Evolutionary conservation across 2,888 invertebrate species (phyloP), one percentile per base, ranked within the genome.

Genomic region (Sepiola atlantica): DNA sequence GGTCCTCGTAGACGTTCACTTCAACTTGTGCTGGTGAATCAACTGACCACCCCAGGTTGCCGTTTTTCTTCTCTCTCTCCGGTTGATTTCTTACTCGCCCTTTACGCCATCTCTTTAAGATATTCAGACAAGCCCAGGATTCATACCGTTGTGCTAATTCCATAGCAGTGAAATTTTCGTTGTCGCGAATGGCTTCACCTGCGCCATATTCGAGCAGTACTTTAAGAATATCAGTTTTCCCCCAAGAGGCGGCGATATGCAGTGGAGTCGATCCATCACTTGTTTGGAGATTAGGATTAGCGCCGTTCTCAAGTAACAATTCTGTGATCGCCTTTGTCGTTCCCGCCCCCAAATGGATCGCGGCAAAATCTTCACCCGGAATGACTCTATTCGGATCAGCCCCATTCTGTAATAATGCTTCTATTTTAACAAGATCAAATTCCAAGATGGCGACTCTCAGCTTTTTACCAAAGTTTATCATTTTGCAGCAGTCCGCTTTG

Each of bases 201-300:
- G 92, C 92, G 18, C 92, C 92, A 28, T 92, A 55, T n/a, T 92
- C 28, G 6, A 92, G 28, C 45, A 92, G 54, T 20, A 92, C 28
- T 92, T 92, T n/a, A 12, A 92, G 18, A 92, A 92, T 24, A 4
- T 55, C 8, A 4, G n/a, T 55, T 54, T 92, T 35, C 0, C 92
- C 92, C 92, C 92, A 92, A n/a, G 55, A 92, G 12, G 92, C 92
- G 4, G 92, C 92, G 8, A 92, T 92, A 92, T 92, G 92, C 54
- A 92, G 54, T 55, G 92, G 92, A 0, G 92, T 92, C 28, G 55
- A 55, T 1, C 92, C 92, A 35, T 92, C 92, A 55, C 18, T 10
- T 55, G 92, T 54, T 92, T 24, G 45, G n/a, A 21, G n/a, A 28
- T 92, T 92, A n/a, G 92, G 92, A 32, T 92, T 54, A 18, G 55